A percentile compares a stretch with the other conserved stretches of the same genome.
phyloP scores from a whole-genome alignment of 2,888 invertebrate species.

The Melitaea athalia region DNA sequence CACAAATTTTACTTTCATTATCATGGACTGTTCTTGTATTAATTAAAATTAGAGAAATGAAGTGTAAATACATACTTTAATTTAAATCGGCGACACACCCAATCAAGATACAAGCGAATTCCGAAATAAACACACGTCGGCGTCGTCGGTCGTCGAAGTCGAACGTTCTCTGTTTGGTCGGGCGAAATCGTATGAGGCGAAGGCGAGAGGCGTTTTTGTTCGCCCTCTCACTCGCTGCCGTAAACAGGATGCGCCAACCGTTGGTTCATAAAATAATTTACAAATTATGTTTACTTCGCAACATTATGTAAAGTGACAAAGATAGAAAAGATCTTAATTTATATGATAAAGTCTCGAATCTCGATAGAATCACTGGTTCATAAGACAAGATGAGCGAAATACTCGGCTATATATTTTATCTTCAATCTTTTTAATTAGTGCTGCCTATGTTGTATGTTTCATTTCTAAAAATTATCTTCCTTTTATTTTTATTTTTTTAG shows the following conservation, averaged over 20 bases:
- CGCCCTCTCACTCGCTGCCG: slow-evolving; percentile 64
- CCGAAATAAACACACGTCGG: slow-evolving; percentile 68
- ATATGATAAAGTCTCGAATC: too few relatives aligned
- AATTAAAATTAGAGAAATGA: slow-evolving; percentile 16
- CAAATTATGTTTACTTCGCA: too few relatives aligned
- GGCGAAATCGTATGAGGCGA: slow-evolving; percentile 60
- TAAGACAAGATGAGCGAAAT: too few relatives aligned
- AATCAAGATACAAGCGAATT: slow-evolving; percentile 58
- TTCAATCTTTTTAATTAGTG: too few relatives aligned
- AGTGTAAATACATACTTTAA: slow-evolving; percentile 63
- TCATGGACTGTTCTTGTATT: not conserved
- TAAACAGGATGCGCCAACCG: slow-evolving; percentile 52
- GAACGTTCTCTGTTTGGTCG: slow-evolving; percentile 61
- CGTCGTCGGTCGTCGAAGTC: slow-evolving; percentile 48
- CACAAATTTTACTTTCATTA: not conserved
- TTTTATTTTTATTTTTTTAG: too few relatives aligned
- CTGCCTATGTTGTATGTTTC: too few relatives aligned
- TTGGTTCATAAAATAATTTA: slow-evolving; percentile 39
- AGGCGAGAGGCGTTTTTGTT: slow-evolving; percentile 66
- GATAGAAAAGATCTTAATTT: too few relatives aligned
- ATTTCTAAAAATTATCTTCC: too few relatives aligned
- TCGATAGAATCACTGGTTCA: too few relatives aligned
- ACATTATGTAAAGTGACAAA: too few relatives aligned
- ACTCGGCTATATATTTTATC: too few relatives aligned
- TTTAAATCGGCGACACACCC: slow-evolving; percentile 64